Base-by-base conservation (phyloP, 1,140 invertebrate genomes). In the Drosophila erecta region DNA sequence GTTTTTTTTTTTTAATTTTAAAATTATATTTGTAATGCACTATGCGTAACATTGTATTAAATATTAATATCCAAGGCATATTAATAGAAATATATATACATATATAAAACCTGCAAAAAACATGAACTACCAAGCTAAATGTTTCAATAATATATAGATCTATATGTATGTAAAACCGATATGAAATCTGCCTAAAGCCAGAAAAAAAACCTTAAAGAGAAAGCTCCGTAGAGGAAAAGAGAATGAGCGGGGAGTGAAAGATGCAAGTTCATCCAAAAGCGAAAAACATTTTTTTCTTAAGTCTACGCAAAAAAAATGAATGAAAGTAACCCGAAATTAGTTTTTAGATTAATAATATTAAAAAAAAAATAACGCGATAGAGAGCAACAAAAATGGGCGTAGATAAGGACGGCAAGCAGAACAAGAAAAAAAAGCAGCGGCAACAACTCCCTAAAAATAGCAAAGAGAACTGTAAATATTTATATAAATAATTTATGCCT, bases 391-490 rank as follows among this genome's bases (percentile, higher is more conserved):
- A 41, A 44, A 59, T 50, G 43, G 41, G 47, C 47, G 57, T 40
- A 53, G 41, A 59, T 35, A 51, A 40, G 30, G 33, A 70, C 35
- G 59, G 47, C 35, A 54, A 17, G 54, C 37, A 64, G 51, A 55
- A 49, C 22, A 37, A 44, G 51, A 35, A 2, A 27, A 40, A 33
- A 17, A 53, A 61, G 38, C 14, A 59, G 11, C 24, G 41, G 49
- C 17, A 76, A 66, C 15, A 79, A 77, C 20, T 53, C 67, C 67
- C 61, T 67, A 51, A 64, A 73, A 77, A 56, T 84, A 85, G 71
- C 76, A 84, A 84, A 84, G 50, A 84, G 83, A 79, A 46, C 12
- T 83, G 80, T 83, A 83, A 83, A 83, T 83, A 83, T 84, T 83
- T 84, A 72, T 73, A 80, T 79, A 62, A 85, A 62, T 77, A 86